phyloP scores from a whole-genome alignment of 92 coral and sea anemone species.

The Parazoanthus darwini region DNA sequence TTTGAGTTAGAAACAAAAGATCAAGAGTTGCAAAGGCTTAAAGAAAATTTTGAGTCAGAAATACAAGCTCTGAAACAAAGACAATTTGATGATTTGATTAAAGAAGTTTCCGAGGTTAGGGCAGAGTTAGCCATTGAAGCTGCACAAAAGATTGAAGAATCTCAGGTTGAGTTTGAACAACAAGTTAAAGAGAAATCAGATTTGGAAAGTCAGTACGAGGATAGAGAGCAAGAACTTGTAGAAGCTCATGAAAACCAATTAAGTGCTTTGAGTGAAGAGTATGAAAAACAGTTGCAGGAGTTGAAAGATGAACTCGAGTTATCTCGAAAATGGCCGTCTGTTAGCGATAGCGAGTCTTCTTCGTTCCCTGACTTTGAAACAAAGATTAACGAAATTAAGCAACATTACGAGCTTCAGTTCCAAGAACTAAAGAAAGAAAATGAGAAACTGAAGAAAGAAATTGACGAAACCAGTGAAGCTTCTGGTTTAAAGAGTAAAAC shows the following conservation, averaged over 20 bases:
- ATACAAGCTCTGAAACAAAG: constrained; percentile 66
- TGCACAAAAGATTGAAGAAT: constrained; percentile 90
- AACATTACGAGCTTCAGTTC: constrained; percentile 71
- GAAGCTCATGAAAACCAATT: constrained; percentile 74
- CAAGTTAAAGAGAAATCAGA: constrained; percentile 61
- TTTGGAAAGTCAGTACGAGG: constrained; percentile 58
- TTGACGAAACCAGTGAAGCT: constrained; percentile 4
- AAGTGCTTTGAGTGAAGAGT: constrained; percentile 70
- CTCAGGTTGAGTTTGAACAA: constrained; percentile 62
- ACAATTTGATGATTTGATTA: constrained; percentile 77
- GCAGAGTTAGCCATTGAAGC: constrained; percentile 95
- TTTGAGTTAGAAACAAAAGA: constrained; percentile 64
- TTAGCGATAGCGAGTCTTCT: constrained; percentile 38
- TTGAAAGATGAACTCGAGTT: constrained; percentile 76
- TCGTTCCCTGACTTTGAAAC: constrained; percentile 59
- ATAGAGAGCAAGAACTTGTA: constrained; percentile 63
- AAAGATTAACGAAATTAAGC: constrained; percentile 75
- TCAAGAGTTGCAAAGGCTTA: constrained; percentile 62
- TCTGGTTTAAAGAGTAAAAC: constrained; percentile 20
- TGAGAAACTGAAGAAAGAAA: constrained; percentile 14
- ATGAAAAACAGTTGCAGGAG: constrained; percentile 75
- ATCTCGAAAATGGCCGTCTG: constrained; percentile 64
- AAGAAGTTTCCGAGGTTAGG: constrained; percentile 90
- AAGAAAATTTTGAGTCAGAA: constrained; percentile 65
- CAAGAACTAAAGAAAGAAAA: constrained; percentile 46